Evolutionary conservation across 2,888 invertebrate genomes (phyloP).

Genomic region (Timema cristinae): DNA sequence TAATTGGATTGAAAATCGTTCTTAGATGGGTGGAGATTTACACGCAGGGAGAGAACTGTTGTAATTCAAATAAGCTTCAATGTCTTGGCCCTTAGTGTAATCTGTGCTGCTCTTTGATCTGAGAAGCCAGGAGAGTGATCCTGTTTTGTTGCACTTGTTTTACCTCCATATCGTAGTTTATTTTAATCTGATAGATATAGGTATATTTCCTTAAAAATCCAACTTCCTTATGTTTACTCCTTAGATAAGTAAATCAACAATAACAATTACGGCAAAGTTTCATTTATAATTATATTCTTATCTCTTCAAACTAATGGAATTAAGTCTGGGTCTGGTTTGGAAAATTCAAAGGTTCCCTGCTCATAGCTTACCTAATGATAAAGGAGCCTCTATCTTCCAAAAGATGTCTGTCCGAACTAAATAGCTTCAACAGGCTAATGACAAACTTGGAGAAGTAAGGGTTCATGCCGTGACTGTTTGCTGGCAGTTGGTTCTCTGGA

Average conservation of each 20-base stretch:
- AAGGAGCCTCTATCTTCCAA: constrained; percentile 91
- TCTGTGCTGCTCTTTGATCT: too few species aligned
- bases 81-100: too few species aligned
- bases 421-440: constrained; percentile 74
- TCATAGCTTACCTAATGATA: constrained; percentile 74
- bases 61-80: too few species aligned
- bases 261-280: too few species aligned
- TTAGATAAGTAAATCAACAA: too few species aligned
- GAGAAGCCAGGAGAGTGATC: not conserved
- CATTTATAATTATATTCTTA: not conserved
- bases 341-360: not conserved
- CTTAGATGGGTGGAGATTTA: too few species aligned
- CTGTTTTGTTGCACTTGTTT: not conserved
- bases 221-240: not conserved
- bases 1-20: too few species aligned
- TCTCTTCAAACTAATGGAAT: not conserved
- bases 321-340: not conserved
- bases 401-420: constrained; percentile 75
- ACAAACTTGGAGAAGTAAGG: constrained; percentile 82
- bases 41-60: too few species aligned
- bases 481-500: too few species aligned
- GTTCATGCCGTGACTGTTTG: constrained; percentile 32
- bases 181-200: not conserved
- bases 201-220: not conserved
- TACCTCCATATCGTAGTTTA: not conserved